Percentiles rank a stretch among this genome's conserved stretches.
Conservation (phyloP, 2,888 invertebrate species). For the Cataglyphis albicans region DNA sequence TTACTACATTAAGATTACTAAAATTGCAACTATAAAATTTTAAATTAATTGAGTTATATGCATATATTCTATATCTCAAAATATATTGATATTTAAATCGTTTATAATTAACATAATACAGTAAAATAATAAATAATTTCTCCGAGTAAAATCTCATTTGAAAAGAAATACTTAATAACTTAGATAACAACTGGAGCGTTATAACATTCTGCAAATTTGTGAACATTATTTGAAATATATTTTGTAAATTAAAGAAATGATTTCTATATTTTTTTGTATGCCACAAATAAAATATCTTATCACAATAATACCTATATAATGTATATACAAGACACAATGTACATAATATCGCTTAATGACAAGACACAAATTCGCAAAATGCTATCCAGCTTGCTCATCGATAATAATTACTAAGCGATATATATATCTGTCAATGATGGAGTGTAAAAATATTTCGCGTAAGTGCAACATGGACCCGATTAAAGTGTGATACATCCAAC, state of each 20-base stretch:
- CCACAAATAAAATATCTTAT: not conserved
- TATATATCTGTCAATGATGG: not conserved
- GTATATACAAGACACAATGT: not conserved
- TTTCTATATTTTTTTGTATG: not conserved
- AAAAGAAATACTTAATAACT: not conserved
- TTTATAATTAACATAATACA: not conserved
- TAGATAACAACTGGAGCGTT: not conserved
- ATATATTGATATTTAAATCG: slow-evolving; percentile 12
- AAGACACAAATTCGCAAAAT: slow-evolving; percentile 17
- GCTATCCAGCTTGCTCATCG: not conserved
- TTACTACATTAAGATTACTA: not conserved
- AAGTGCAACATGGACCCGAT: slow-evolving; percentile 70
- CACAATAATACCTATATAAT: not conserved
- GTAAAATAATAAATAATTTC: not conserved
- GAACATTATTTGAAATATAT: not conserved
- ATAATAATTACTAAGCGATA: slow-evolving; percentile 33
- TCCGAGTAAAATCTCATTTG: not conserved
- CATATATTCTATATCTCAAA: not conserved
- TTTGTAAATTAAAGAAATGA: slow-evolving; percentile 5
- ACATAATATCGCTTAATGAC: not conserved
- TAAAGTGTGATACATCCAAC: slow-evolving; percentile 58
- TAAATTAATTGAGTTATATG: slow-evolving; percentile 27
- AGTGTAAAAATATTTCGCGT: slow-evolving; percentile 28
- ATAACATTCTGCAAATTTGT: not conserved
- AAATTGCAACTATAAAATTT: not conserved